phyloP scores from a whole-genome alignment of 2,113 vertebrate species.

The Nycticorax nycticorax region DNA sequence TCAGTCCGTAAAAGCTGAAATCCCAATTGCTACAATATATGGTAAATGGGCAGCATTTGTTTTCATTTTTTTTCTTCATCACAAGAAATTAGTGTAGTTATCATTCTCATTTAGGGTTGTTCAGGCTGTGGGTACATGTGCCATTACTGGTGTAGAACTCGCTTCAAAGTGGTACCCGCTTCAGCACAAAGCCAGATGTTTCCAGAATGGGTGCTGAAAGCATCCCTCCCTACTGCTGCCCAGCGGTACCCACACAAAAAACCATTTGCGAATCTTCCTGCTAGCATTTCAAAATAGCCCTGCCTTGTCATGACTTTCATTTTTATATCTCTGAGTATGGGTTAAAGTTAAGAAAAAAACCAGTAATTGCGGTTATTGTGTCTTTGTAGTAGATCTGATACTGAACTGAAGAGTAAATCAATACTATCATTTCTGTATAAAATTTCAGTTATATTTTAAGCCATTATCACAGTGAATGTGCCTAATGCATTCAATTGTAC shows the following conservation, averaged over 20 bases:
- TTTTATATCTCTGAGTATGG: slow-evolving; percentile 21
- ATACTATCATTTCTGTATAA: slow-evolving; percentile 28
- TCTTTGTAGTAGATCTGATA: slow-evolving; percentile 42
- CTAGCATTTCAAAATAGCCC: neutral
- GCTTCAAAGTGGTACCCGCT: neutral
- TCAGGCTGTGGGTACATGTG: neutral
- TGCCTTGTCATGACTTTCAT: neutral
- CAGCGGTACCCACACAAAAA: neutral
- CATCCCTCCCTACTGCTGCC: neutral
- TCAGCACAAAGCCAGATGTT: neutral
- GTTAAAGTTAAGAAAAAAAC: neutral
- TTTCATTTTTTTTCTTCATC: slow-evolving; percentile 4
- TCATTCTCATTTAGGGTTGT: neutral
- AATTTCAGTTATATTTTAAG: slow-evolving; percentile 6
- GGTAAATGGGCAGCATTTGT: slow-evolving; percentile 30
- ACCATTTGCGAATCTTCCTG: neutral
- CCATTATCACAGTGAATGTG: neutral
- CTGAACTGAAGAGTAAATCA: slow-evolving; percentile 49
- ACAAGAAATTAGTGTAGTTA: slow-evolving; percentile 12
- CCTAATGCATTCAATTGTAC: neutral
- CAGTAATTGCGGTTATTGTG: neutral
- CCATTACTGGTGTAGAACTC: neutral
- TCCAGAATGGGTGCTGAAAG: neutral
- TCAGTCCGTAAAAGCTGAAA: slow-evolving; percentile 39
- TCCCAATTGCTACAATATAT: neutral